Evolutionary conservation across 2,888 invertebrate genomes (phyloP).

Genomic region (Mimachlamys varia): DNA sequence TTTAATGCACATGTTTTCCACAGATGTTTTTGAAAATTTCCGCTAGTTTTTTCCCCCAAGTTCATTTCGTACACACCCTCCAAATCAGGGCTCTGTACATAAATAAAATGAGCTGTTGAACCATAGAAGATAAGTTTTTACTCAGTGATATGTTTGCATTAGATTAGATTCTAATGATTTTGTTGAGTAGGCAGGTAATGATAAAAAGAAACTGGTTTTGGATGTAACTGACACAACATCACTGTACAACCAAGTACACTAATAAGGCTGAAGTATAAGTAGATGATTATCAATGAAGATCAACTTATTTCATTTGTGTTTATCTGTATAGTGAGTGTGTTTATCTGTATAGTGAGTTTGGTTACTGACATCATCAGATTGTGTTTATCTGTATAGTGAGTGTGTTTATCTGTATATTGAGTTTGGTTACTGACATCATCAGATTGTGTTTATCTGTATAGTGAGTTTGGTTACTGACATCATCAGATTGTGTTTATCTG

Average conservation of each 20-base stretch:
- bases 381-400: no score
- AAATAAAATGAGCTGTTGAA: neutral
- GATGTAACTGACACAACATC: neutral
- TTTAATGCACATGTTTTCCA: neutral
- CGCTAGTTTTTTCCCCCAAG: neutral
- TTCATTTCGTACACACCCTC: neutral
- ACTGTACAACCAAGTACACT: neutral
- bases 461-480: neutral
- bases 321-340: no score
- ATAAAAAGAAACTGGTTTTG: neutral
- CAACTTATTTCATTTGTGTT: no score
- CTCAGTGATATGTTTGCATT: neutral
- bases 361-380: neutral
- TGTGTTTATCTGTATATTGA: neutral
- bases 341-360: neutral
- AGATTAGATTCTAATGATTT: neutral
- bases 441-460: conserved; percentile 11
- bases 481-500: conserved; percentile 12
- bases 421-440: neutral
- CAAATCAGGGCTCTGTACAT: neutral
- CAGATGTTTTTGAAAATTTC: conserved; percentile 3
- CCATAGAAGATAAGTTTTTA: neutral
- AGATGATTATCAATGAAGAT: no score
- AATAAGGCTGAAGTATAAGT: no score
- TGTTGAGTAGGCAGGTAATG: neutral